Conservation (phyloP, 1,140 invertebrate species). For the Drosophila trapezifrons region DNA sequence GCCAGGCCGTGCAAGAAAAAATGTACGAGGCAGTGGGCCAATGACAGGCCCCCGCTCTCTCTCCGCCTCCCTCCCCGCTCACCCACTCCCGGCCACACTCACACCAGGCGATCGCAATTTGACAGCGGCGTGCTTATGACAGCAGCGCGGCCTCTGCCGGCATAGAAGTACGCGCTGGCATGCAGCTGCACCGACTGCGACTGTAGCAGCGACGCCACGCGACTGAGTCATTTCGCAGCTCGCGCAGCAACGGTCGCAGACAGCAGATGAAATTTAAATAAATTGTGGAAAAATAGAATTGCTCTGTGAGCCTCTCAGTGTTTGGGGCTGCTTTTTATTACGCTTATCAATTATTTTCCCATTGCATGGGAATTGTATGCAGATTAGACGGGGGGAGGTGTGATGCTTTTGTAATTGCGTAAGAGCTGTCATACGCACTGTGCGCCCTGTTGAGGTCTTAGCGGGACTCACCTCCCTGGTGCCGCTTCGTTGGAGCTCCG, state of each 20-base stretch:
- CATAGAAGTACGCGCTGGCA: conserved; percentile 49
- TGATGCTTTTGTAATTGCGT: conserved; percentile 58
- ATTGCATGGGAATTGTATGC: conserved; percentile 64
- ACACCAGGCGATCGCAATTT: conserved; percentile 34
- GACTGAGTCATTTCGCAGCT: conserved; percentile 72
- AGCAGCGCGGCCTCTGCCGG: conserved; percentile 38
- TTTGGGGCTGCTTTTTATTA: conserved; percentile 55
- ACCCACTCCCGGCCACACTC: conserved; percentile 4
- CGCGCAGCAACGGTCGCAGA: conserved; percentile 14
- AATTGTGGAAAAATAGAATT: conserved; percentile 67
- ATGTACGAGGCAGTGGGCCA: conserved; percentile 32
- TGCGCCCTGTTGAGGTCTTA: conserved; percentile 3
- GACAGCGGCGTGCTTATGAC: conserved; percentile 49
- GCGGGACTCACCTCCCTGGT: conserved; percentile 37
- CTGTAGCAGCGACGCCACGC: conserved; percentile 46
- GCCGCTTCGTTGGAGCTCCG: conserved; percentile 53
- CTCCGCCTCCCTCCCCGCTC: not conserved
- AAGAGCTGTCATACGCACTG: conserved; percentile 57
- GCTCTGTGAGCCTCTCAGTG: conserved; percentile 55
- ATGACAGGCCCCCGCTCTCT: conserved; percentile 21
- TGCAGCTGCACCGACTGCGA: conserved; percentile 18
- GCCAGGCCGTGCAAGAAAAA: conserved; percentile 52
- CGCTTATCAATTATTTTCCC: conserved; percentile 75
- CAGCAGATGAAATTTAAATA: conserved; percentile 48
- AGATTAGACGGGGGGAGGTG: conserved; percentile 49